Percentiles rank a stretch among this genome's conserved stretches.
phyloP scores from a whole-genome alignment of 1,140 invertebrate genomes.

The Chlorops oryzae region DNA sequence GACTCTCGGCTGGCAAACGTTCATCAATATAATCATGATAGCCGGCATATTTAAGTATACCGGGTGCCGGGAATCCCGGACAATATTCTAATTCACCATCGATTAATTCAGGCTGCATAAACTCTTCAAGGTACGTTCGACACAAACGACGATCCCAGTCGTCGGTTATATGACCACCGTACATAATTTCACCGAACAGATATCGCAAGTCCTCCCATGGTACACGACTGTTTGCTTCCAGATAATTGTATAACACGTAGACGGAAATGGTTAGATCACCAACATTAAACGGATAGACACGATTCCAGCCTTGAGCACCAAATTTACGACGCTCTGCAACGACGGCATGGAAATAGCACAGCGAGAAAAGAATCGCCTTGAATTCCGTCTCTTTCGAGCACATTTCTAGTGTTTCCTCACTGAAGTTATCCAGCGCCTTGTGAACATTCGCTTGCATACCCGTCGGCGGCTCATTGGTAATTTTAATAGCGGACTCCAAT shows the following conservation, averaged over 20 bases:
- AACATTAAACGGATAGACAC: conserved; percentile 68
- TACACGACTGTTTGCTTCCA: conserved; percentile 80
- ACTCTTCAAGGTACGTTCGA: conserved; percentile 81
- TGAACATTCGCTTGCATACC: conserved; percentile 92
- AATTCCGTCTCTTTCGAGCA: conserved; percentile 92
- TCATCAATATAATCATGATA: conserved; percentile 91
- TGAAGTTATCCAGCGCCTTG: conserved; percentile 91
- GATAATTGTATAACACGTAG: conserved; percentile 86
- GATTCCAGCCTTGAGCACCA: conserved; percentile 92
- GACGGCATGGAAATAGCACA: conserved; percentile 95
- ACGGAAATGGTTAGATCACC: conserved; percentile 90
- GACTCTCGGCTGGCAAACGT: conserved; percentile 77
- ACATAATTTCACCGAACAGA: conserved; percentile 95
- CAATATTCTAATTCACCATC: conserved; percentile 80
- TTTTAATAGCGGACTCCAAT: conserved; percentile 90
- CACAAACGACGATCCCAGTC: conserved; percentile 89
- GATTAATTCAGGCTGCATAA: conserved; percentile 76
- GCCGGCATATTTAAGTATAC: conserved; percentile 76
- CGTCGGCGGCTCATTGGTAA: conserved; percentile 92
- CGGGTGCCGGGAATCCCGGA: conserved; percentile 74
- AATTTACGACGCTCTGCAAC: conserved; percentile 89
- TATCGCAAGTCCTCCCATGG: conserved; percentile 92
- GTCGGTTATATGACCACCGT: conserved; percentile 93
- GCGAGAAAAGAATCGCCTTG: conserved; percentile 82
- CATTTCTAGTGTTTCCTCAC: conserved; percentile 86